Evolutionary conservation across 1,140 invertebrate genomes (phyloP), one percentile per base, ranked within the genome.

Genomic region (Danaus melanippus): DNA sequence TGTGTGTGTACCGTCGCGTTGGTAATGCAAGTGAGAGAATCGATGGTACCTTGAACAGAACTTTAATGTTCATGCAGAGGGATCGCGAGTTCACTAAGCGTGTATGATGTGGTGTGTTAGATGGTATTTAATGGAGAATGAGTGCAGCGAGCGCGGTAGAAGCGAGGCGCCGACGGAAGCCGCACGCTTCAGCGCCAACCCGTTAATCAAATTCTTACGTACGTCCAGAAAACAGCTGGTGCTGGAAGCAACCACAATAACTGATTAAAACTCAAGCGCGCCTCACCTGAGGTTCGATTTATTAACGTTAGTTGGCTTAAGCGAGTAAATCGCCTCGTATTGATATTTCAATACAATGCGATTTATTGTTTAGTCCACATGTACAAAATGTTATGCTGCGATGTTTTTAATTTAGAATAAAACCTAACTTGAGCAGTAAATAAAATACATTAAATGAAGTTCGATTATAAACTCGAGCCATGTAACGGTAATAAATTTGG

Each of bases 201-300:
- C 57, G 57, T 58, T 57, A 51, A 58, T 50, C 43, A 45, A 64
- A 64, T 48, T 46, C 52, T 90, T 91, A 91, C 64, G 89, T 89
- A 85, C 90, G 89, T 82, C 90, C 90, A 80, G 90, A 89, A 89
- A 92, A 92, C 86, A 93, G 89, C 87, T 92, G 91, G 86, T 92
- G 92, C 92, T 93, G 92, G 69, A 93, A 93, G 79, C 79, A 85
- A 88, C 84, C 74, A 85, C 61, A 86, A 84, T 65, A 80, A 71
- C 56, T 69, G 57, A 71, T 76, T 72, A 77, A 78, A 74, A 68
- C 44, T 49, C 67, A 66, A 64, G 64, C 69, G 64, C 62, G 64
- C 67, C 60, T 64, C 63, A 60, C 45, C 53, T 47, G 50, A 60
- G 51, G 56, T 42, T 42, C 32, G 47, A 51, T 53, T 49, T 50